phyloP scores from a whole-genome alignment of 1,140 invertebrate species.

The Macrobrachium nipponense region DNA sequence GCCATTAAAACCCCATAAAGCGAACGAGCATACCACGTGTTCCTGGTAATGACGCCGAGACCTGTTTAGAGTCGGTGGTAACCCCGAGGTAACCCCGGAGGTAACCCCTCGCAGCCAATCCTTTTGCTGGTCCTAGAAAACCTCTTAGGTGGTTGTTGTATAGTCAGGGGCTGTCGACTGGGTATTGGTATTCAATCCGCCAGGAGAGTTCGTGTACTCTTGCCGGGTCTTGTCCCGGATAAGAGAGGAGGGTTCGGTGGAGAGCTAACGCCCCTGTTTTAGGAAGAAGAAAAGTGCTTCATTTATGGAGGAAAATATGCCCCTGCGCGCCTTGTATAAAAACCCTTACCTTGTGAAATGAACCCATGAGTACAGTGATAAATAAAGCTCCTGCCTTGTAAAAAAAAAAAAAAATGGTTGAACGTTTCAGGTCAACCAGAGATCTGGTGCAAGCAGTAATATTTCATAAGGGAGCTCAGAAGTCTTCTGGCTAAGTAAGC shows the following conservation, averaged over 20 bases:
- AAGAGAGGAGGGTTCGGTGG: slow-evolving; percentile 2
- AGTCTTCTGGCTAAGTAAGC: too few relatives aligned
- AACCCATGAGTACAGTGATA: too few relatives aligned
- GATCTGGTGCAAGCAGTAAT: too few relatives aligned
- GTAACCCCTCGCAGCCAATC: not conserved
- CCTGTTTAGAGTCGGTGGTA: slow-evolving; percentile 15
- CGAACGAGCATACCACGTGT: slow-evolving; percentile 48
- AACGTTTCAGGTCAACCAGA: too few relatives aligned
- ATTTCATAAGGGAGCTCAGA: too few relatives aligned
- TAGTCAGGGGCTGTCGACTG: not conserved
- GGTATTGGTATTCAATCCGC: slow-evolving; percentile 4
- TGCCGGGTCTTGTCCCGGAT: too few relatives aligned
- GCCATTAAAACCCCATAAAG: slow-evolving; percentile 56
- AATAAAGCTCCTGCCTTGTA: too few relatives aligned
- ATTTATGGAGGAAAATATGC: too few relatives aligned
- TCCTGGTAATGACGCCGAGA: slow-evolving; percentile 43
- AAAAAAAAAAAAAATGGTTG: too few relatives aligned
- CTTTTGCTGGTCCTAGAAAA: not conserved
- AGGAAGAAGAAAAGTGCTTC: not conserved
- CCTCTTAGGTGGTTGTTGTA: too few relatives aligned
- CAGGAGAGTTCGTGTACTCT: too few relatives aligned
- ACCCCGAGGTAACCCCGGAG: slow-evolving; percentile 1
- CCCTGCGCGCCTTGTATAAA: not conserved
- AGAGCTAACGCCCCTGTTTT: not conserved
- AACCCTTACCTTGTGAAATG: not conserved